phyloP scores from a whole-genome alignment of 2,797 vertebrate genomes.

The Chloroceryle inda region DNA sequence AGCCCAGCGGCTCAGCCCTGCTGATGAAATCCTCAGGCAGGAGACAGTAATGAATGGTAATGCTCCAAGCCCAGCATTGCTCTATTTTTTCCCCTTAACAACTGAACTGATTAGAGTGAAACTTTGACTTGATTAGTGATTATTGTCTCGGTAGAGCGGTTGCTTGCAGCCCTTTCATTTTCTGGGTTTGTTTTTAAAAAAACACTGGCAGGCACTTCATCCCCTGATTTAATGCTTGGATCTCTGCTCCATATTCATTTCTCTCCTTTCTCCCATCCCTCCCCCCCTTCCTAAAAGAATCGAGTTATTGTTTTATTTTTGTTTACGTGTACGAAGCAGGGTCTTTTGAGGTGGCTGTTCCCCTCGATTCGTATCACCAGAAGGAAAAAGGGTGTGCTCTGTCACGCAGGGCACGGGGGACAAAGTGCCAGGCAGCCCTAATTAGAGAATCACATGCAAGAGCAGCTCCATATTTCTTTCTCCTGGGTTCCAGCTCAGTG shows the following conservation, averaged over 20 bases:
- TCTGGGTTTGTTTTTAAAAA: slow-evolving; percentile 72
- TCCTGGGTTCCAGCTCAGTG: background rate
- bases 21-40: background rate
- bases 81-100: slow-evolving; percentile 64
- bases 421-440: background rate
- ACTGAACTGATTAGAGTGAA: slow-evolving; percentile 81
- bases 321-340: background rate
- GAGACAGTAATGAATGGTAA: background rate
- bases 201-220: slow-evolving; percentile 57
- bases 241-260: slow-evolving; percentile 71
- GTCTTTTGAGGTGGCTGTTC: background rate
- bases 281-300: background rate
- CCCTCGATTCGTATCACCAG: rapidly evolving
- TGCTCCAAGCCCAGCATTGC: slow-evolving; percentile 4
- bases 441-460: background rate
- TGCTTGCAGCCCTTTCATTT: slow-evolving; percentile 73
- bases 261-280: background rate
- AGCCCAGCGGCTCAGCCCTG: background rate
- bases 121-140: slow-evolving; percentile 81
- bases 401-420: rapidly evolving
- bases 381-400: background rate
- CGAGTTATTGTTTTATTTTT: background rate
- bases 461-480: background rate
- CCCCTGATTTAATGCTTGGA: slow-evolving; percentile 48
- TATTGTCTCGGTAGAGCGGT: slow-evolving; percentile 57